Conservation (phyloP, 2,888 invertebrate species). For the Tiliacea citrago region DNA sequence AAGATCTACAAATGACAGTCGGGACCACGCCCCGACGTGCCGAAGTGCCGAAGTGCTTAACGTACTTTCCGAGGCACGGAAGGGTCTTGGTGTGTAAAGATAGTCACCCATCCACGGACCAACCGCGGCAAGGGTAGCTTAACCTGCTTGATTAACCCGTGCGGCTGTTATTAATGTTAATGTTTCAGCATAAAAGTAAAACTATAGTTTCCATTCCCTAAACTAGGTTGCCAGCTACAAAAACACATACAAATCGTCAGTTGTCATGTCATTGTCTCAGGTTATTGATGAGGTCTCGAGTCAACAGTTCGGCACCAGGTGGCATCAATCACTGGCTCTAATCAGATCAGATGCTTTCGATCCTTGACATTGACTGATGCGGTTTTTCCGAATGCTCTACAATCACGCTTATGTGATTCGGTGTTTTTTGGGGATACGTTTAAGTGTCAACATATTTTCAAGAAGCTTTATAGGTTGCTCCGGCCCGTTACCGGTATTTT, state of each 20-base stretch:
- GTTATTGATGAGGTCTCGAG: slow-evolving; percentile 54
- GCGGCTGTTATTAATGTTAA: too few relatives aligned
- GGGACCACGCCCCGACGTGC: too few relatives aligned
- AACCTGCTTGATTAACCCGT: too few relatives aligned
- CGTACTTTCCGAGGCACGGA: too few relatives aligned
- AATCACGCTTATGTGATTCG: slow-evolving; percentile 63
- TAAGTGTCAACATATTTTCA: background rate
- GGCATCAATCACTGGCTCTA: slow-evolving; percentile 72
- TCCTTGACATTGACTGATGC: slow-evolving; percentile 74
- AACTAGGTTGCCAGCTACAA: background rate
- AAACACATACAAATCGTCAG: slow-evolving; percentile 22
- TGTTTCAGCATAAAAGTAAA: background rate
- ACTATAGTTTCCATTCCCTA: background rate
- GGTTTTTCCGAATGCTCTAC: slow-evolving; percentile 57
- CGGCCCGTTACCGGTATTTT: too few relatives aligned
- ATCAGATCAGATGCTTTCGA: slow-evolving; percentile 69
- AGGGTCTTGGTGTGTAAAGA: too few relatives aligned
- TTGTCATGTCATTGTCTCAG: slow-evolving; percentile 46
- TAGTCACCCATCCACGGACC: too few relatives aligned
- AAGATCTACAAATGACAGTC: too few relatives aligned
- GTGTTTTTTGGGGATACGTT: slow-evolving; percentile 37
- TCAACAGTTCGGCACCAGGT: slow-evolving; percentile 61
- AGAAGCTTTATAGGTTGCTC: background rate
- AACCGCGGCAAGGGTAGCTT: too few relatives aligned
- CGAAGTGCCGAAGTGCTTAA: too few relatives aligned